Percentiles rank a stretch among this genome's conserved stretches.
Conservation (phyloP, 2,797 vertebrate species). For the Jordanella pulchra region DNA sequence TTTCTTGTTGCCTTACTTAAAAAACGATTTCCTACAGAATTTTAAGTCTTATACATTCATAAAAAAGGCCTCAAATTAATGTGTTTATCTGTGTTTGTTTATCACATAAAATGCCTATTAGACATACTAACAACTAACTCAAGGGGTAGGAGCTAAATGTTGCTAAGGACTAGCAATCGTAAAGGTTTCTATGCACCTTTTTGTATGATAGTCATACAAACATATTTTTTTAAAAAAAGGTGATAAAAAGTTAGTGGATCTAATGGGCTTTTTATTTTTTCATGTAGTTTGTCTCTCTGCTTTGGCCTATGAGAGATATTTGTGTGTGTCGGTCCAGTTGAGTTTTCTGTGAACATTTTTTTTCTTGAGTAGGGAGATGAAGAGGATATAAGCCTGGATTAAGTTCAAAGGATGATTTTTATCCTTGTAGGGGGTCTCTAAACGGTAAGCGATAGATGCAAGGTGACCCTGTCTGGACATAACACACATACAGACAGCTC, state of each 20-base stretch:
- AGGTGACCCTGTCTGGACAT: slow-evolving; percentile 77
- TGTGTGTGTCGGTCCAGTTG: slow-evolving; percentile 20
- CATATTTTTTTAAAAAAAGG: not conserved
- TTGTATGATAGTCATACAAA: not conserved
- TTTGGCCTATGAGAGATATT: slow-evolving; percentile 30
- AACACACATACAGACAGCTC: slow-evolving; percentile 12
- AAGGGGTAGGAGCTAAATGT: not conserved
- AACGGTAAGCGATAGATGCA: slow-evolving; percentile 75
- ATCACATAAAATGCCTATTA: not conserved
- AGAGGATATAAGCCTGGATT: slow-evolving; percentile 79
- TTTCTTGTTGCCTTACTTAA: no score
- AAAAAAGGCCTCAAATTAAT: not conserved
- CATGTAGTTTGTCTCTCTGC: slow-evolving; percentile 19
- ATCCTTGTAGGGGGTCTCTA: slow-evolving; percentile 79
- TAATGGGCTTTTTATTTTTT: slow-evolving; percentile 17
- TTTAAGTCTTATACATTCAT: not conserved
- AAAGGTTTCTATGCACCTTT: not conserved
- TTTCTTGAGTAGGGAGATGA: slow-evolving; percentile 64
- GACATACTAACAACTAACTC: not conserved
- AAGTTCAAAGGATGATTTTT: slow-evolving; percentile 80
- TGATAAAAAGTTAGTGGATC: slow-evolving; percentile 8
- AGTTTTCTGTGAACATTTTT: slow-evolving; percentile 28
- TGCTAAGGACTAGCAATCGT: not conserved
- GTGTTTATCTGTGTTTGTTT: not conserved
- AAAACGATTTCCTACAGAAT: not conserved